Conservation (phyloP, 2,888 invertebrate genomes). For the Neoaliturus tenellus region DNA sequence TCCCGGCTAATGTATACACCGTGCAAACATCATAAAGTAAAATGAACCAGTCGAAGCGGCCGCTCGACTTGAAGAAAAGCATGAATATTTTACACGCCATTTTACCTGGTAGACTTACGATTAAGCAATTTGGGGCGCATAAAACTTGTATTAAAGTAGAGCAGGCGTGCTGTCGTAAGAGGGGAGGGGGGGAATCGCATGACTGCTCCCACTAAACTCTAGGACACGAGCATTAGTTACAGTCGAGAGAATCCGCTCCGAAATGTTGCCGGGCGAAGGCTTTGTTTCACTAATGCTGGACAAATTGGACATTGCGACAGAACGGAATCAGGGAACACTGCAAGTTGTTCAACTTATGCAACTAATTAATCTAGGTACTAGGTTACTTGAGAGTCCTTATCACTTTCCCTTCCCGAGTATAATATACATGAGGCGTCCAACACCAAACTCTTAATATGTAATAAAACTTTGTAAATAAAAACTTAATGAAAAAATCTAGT, state of each 20-base stretch:
- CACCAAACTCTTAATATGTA: too few species aligned
- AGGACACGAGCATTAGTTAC: slow-evolving; percentile 44
- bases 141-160: slow-evolving; percentile 46
- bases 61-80: neutral
- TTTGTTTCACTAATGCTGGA: slow-evolving; percentile 46
- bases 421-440: too few species aligned
- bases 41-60: neutral
- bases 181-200: slow-evolving; percentile 6
- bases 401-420: too few species aligned
- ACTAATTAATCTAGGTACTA: too few species aligned
- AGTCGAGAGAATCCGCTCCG: slow-evolving; percentile 21
- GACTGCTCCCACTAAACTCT: slow-evolving; percentile 23
- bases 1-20: neutral
- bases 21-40: slow-evolving; percentile 13
- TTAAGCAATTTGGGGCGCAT: slow-evolving; percentile 46
- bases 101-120: slow-evolving; percentile 44
- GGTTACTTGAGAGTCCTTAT: too few species aligned
- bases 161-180: slow-evolving; percentile 23
- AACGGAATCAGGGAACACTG: neutral
- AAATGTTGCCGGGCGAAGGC: slow-evolving; percentile 29
- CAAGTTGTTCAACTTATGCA: too few species aligned
- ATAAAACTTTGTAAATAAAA: too few species aligned
- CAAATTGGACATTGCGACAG: slow-evolving; percentile 34
- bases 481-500: too few species aligned
- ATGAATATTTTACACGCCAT: slow-evolving; percentile 37